These are phyloP conservation scores for Linurgus olivaceus DNA, from an alignment of 2,797 vertebrate species.

Conservation along the genomic window DNA sequence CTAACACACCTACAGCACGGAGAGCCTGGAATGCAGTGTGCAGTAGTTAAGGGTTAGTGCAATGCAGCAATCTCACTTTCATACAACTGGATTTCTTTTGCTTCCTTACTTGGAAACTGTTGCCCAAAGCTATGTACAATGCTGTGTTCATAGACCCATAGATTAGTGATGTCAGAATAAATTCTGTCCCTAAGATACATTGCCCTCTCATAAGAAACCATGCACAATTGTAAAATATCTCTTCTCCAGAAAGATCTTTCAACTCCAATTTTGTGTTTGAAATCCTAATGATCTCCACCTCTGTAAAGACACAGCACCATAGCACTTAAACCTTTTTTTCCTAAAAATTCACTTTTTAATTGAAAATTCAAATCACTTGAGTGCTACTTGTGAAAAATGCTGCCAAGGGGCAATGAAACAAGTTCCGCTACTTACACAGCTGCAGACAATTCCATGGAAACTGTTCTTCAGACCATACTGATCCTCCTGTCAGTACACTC, in stretches of 20 bases:
- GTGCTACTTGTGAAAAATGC: not conserved
- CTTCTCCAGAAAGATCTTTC: not conserved
- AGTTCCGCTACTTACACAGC: not conserved
- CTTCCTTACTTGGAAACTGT: too few species aligned
- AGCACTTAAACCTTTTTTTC: not conserved
- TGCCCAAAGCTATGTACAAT: too few species aligned
- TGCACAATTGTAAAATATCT: fast-evolving
- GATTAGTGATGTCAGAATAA: not conserved
- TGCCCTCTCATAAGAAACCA: not conserved
- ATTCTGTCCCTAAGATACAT: not conserved
- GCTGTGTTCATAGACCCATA: not conserved
- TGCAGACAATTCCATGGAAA: not conserved
- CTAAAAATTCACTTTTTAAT: not conserved
- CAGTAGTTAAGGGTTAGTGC: not conserved
- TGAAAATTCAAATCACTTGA: not conserved
- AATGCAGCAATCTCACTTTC: not conserved
- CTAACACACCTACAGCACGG: not conserved
- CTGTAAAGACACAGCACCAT: not conserved
- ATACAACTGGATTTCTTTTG: not conserved
- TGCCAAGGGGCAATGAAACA: not conserved
- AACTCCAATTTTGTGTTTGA: not conserved
- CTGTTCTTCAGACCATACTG: not conserved
- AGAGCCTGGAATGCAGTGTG: not conserved
- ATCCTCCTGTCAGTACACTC: not conserved
- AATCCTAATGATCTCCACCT: not conserved